These are phyloP conservation scores for Bellardia bayeri DNA, from an alignment of 2,888 invertebrate genomes.

Conservation along the genomic window DNA sequence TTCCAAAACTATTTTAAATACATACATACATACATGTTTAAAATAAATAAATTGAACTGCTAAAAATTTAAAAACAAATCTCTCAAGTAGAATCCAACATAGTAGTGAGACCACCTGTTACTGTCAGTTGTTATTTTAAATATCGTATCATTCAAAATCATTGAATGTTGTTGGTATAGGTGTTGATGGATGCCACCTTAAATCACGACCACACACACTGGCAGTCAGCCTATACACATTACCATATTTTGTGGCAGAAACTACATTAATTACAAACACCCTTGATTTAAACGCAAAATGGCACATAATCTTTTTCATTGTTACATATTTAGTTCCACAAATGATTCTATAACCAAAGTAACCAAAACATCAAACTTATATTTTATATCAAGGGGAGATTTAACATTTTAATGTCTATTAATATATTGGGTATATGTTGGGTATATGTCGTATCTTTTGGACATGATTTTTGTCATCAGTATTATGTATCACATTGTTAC, in stretches of 20 bases:
- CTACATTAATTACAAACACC: background rate
- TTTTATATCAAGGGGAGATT: background rate
- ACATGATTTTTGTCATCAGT: too few species aligned
- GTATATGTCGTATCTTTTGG: too few species aligned
- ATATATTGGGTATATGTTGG: too few species aligned
- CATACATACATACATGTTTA: background rate
- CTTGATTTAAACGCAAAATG: background rate
- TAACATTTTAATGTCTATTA: too few species aligned
- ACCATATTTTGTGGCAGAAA: background rate
- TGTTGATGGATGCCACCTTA: conserved; percentile 59
- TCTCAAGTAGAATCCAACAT: background rate
- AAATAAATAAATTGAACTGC: conserved; percentile 22
- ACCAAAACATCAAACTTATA: background rate
- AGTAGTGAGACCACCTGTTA: conserved; percentile 33
- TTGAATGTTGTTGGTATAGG: conserved; percentile 41
- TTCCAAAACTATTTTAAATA: conserved; percentile 44
- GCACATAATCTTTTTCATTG: background rate
- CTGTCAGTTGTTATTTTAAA: conserved; percentile 43
- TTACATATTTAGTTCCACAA: background rate
- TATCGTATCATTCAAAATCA: conserved; percentile 33
- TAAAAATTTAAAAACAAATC: background rate
- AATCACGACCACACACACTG: conserved; percentile 61
- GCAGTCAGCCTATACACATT: background rate
- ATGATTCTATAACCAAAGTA: conserved; percentile 23
- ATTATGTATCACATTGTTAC: too few species aligned